Evolutionary conservation across 2,888 invertebrate genomes (phyloP), one percentile per base, ranked within the genome.

Genomic region (Beris chalybata): DNA sequence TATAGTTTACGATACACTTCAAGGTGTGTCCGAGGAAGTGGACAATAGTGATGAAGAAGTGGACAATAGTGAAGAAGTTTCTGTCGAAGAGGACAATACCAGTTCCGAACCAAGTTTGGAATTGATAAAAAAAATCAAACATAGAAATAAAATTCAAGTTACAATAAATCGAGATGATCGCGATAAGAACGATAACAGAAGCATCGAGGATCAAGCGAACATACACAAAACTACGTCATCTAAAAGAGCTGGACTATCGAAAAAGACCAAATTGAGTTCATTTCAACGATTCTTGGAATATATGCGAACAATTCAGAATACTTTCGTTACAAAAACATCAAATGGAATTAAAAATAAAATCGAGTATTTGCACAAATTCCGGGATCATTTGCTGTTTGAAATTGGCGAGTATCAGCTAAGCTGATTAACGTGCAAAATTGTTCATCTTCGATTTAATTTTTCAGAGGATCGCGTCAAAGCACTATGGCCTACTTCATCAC

Each of bases 351-450:
- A 76, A 48, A 75, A 77, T 30, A 81, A 81, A 73, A 77, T 81
- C 4, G 74, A 76, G 70, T 70, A 74, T 55, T 70, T 81, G 0
- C 74, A 76, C 50, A 71, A 71, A 4, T 71, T 81, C 6, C 74
- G 76, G 4, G 84, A 87, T 70, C 81, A 83, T 65, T 79, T 92
- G 29, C 79, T 90, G 70, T 76, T 78, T 30, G 85, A 87, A 74
- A 89, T 92, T 72, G 86, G 91, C 91, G 81, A 83, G 83, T 77
- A 65, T 50, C 5, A 48, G 45, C n/a, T 15, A 15, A 44, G 12
- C 43, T n/a, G 4, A 57, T 12, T 44, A 22, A 22, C 22, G 22
- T 22, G 22, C 38, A 15, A 45, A 22, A 47, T 30, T 11, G 30
- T 13, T 59, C 55, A 22, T 22, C 22, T 70, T 65, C 31, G 13